Base-by-base conservation (phyloP, 2,888 invertebrate genomes). In the Coelopa pilipes region DNA sequence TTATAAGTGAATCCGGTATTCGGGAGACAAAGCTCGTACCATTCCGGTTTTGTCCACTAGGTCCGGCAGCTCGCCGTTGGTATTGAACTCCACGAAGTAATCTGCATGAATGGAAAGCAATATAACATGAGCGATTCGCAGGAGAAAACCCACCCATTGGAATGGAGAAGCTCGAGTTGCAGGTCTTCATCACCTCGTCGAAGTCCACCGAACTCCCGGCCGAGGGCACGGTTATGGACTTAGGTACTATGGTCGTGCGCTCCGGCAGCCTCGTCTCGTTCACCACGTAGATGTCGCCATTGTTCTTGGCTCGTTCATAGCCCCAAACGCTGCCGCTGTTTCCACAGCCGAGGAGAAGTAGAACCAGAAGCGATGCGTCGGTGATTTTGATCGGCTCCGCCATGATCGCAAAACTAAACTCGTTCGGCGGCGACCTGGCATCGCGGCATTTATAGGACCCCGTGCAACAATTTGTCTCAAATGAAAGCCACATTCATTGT, bases 21-120 rank as follows among this genome's bases (percentile, higher is more conserved):
- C 24, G 13, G 24, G n/a, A n/a, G n/a, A n/a, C 9, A 1, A 57
- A 4, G 24, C 1, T 76, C 76, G 81, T 85, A 91, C 91, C 89
- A 90, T 90, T 11, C 91, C 90, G 0, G 90, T 90, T 80, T 83
- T 88, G 66, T 90, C 90, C 5, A 87, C 88, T 82, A 91, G 90
- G 76, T 91, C 90, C 0, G 89, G 89, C 73, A 91, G 89, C 68
- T 89, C 89, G 15, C 90, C 91, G 21, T 89, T 90, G 13, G 82
- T 84, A 79, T 90, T 90, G 1, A 91, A 87, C 11, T 89, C 82
- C 49, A 87, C 82, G 24, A 90, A 79, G 79, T 89, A 89, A 3
- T 88, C 91, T 91, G 74, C 9, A 77, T 45, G n/a, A 62, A 10
- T n/a, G 57, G 53, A 34, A 67, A 62, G 24, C 13, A 62, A 24